A percentile compares a stretch with the other conserved stretches of the same genome.
These are phyloP conservation scores for Meiosimyza platycephala DNA, from an alignment of 2,888 invertebrate species.

Conservation along the genomic window DNA sequence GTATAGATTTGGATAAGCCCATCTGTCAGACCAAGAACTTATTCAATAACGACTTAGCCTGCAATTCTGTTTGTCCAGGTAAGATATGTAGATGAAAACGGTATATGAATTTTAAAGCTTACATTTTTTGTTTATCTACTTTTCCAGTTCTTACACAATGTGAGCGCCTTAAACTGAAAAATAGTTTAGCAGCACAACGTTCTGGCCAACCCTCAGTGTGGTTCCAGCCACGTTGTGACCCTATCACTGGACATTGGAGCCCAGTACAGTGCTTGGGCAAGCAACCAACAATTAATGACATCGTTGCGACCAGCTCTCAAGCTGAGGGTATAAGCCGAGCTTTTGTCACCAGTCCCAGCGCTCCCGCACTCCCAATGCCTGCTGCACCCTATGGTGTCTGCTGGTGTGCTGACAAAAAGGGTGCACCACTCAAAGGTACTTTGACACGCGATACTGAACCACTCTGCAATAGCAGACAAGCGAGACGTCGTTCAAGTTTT, in stretches of 20 bases:
- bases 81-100: conserved; percentile 35
- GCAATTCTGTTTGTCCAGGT: conserved; percentile 85
- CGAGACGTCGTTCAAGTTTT: conserved; percentile 70
- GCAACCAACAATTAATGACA: conserved; percentile 60
- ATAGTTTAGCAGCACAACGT: conserved; percentile 77
- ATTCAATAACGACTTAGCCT: conserved; percentile 83
- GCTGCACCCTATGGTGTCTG: conserved; percentile 75
- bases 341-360: conserved; percentile 42
- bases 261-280: conserved; percentile 82
- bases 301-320: not conserved
- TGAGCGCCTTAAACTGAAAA: conserved; percentile 82
- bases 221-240: conserved; percentile 83
- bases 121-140: not conserved
- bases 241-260: conserved; percentile 80
- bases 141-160: conserved; percentile 79
- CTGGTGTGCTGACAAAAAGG: conserved; percentile 87
- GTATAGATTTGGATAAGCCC: conserved; percentile 71
- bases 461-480: conserved; percentile 83
- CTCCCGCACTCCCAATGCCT: conserved; percentile 30
- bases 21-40: conserved; percentile 87
- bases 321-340: conserved; percentile 46
- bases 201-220: conserved; percentile 68
- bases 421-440: conserved; percentile 84
- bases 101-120: conserved; percentile 3
- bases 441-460: conserved; percentile 81